A percentile compares a stretch with the other conserved stretches of the same genome.
Evolutionary conservation across 2,888 invertebrate species (phyloP).

Genomic region (Pyrocoelia pectoralis): DNA sequence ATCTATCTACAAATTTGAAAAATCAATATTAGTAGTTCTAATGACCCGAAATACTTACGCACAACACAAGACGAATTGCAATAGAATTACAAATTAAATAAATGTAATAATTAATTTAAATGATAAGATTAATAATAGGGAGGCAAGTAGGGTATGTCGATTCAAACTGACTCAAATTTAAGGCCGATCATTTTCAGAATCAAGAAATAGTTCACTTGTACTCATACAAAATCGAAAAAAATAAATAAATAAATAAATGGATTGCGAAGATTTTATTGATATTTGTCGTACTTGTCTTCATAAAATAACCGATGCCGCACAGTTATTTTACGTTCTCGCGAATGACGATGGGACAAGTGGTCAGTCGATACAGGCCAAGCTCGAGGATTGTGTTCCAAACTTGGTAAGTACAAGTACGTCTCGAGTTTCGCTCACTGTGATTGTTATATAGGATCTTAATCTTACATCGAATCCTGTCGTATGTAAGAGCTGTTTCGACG

Average conservation of each 20-base stretch:
- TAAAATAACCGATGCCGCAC: neutral
- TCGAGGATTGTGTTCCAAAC: conserved; percentile 1
- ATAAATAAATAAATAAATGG: neutral
- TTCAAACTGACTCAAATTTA: neutral
- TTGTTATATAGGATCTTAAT: neutral
- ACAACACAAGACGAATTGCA: neutral
- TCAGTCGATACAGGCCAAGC: neutral
- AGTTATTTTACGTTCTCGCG: neutral
- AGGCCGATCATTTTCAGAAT: neutral
- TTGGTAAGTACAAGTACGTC: neutral
- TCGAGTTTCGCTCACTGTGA: neutral
- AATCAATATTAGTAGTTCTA: no score
- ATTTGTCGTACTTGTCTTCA: conserved; percentile 1
- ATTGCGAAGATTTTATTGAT: conserved; percentile 1
- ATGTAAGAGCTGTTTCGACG: neutral
- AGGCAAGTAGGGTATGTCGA: neutral
- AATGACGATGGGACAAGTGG: neutral
- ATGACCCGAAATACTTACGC: neutral
- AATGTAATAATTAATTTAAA: neutral
- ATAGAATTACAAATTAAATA: neutral
- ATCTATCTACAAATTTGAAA: no score
- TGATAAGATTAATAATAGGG: neutral
- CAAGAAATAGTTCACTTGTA: neutral
- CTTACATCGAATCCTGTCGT: neutral
- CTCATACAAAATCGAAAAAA: neutral